phyloP scores from a whole-genome alignment of 2,888 invertebrate genomes.

The Drosophila nigritarsus region DNA sequence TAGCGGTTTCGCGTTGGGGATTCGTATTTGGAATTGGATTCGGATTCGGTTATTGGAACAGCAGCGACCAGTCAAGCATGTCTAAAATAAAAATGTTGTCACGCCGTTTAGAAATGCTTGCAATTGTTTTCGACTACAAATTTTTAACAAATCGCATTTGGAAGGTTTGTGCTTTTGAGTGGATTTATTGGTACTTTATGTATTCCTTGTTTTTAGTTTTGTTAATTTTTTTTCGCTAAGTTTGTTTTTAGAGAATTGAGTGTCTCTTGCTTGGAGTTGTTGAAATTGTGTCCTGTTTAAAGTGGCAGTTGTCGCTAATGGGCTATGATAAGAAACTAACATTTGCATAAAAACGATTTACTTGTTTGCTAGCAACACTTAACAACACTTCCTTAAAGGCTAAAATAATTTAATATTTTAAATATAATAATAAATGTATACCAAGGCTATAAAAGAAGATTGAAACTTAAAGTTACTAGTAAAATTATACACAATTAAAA shows the following conservation, averaged over 20 bases:
- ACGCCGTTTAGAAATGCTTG: slow-evolving; percentile 56
- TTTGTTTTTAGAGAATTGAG: background rate
- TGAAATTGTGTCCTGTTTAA: slow-evolving; percentile 36
- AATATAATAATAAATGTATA: background rate
- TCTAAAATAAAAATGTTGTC: slow-evolving; percentile 62
- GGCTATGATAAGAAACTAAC: slow-evolving; percentile 14
- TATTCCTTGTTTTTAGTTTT: slow-evolving; percentile 24
- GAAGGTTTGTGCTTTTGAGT: slow-evolving; percentile 52
- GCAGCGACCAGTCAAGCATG: slow-evolving; percentile 53
- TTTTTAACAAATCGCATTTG: slow-evolving; percentile 74
- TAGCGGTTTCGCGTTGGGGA: slow-evolving; percentile 47
- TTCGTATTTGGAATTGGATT: slow-evolving; percentile 37
- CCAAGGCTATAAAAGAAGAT: background rate
- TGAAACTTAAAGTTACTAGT: background rate
- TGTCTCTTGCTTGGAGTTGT: slow-evolving; percentile 20
- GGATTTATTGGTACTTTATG: slow-evolving; percentile 17
- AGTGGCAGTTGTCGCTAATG: slow-evolving; percentile 28
- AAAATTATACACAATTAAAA: background rate
- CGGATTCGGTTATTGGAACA: slow-evolving; percentile 55
- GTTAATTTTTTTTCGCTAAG: background rate
- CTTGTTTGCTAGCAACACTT: background rate
- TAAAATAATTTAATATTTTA: background rate
- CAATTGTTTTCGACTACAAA: slow-evolving; percentile 67
- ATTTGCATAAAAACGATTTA: background rate
- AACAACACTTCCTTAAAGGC: background rate